Base-by-base conservation (phyloP, 2,888 invertebrate species). In the Calliopum simillimum region DNA sequence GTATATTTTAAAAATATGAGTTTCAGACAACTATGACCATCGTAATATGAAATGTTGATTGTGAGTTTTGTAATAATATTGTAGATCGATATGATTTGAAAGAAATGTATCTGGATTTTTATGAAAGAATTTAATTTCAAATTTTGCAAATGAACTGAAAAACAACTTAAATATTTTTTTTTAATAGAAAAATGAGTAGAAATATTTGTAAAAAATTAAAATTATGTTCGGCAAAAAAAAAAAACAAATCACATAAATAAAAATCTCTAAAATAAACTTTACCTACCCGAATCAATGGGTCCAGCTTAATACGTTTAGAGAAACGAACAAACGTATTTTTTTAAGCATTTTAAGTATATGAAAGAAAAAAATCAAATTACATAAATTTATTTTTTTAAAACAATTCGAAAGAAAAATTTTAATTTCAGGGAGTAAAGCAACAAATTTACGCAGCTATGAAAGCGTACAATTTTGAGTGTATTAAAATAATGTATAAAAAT, bases 231-330 rank as follows among this genome's bases (percentile, higher is more conserved):
- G 47, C 44, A 59, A 69, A 71, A 56, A 68, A 76, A 74, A 64
- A 66, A 71, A 71, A 33, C 69, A 69, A 73, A 72, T 21, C 74
- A 71, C 62, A 69, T 33, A 33, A 33, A 33, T 56, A 65, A 68
- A 70, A 59, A 33, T 33, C 8, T 33, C 33, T 33, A 64, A 69
- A 69, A 55, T 21, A 19, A 71, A 70, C 61, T 65, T 71, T 87
- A 87, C 87, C 86, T 87, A 88, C 88, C 88, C 86, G 87, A 86
- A 84, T 87, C 86, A 86, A 86, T 86, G 86, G 86, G 87, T 86
- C 87, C 87, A 84, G 86, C 87, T 75, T 74, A 71, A 68, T 33
- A 66, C 41, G 44, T 65, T 47, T 33, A 73, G 61, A 67, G 63
- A 66, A 58, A 58, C 66, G 59, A 69, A 72, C 62, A 59, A 67